Evolutionary conservation across 2,888 invertebrate genomes (phyloP).

Genomic region (Strigamia maritima): DNA sequence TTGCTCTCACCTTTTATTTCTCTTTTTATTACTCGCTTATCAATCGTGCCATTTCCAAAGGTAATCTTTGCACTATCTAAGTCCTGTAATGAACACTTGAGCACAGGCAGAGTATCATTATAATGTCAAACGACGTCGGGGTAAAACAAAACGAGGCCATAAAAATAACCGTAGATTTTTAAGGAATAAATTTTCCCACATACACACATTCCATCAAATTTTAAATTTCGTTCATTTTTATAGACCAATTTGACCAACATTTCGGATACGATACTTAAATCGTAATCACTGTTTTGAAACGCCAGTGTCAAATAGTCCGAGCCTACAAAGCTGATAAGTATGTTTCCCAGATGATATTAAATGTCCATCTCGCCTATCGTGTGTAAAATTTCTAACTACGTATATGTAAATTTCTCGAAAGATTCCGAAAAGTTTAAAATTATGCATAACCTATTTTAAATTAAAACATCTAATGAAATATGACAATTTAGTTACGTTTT

Average conservation of each 20-base stretch:
- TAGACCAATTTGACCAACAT: not conserved
- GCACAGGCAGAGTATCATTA: not conserved
- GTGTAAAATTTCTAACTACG: too few species aligned
- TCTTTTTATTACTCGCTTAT: slow-evolving; percentile 15
- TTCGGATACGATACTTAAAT: not conserved
- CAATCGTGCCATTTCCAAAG: slow-evolving; percentile 15
- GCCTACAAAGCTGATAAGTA: too few species aligned
- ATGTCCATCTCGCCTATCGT: too few species aligned
- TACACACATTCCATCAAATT: not conserved
- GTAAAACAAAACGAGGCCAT: not conserved
- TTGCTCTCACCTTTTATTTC: slow-evolving; percentile 15
- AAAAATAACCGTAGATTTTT: not conserved
- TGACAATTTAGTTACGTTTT: too few species aligned
- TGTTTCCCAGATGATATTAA: too few species aligned
- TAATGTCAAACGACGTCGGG: slow-evolving; percentile 10
- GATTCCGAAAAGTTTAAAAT: too few species aligned
- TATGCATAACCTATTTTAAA: too few species aligned
- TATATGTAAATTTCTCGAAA: too few species aligned
- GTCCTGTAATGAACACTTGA: slow-evolving; percentile 10
- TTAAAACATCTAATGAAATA: too few species aligned
- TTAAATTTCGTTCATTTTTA: not conserved
- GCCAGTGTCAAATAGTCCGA: too few species aligned
- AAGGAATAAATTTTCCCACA: not conserved
- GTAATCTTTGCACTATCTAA: slow-evolving; percentile 15
- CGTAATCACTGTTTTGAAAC: not conserved